These are phyloP conservation scores for Rhinoraja longicauda DNA, from an alignment of 2,797 vertebrate genomes.

Conservation along the genomic window DNA sequence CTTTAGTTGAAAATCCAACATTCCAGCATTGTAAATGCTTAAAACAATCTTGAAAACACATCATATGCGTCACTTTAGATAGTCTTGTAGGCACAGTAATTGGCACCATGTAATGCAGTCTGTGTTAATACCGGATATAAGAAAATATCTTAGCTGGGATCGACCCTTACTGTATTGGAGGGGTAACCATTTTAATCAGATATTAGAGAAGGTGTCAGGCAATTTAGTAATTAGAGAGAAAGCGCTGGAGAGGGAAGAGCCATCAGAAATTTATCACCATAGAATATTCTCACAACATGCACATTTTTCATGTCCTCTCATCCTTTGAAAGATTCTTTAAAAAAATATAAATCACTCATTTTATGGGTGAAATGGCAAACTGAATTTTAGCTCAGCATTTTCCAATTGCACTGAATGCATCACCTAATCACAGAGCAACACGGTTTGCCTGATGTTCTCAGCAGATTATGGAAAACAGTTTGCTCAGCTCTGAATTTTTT, in stretches of 20 bases:
- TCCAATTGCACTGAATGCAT: not conserved
- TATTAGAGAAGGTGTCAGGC: not conserved
- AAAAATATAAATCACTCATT: constrained; percentile 8
- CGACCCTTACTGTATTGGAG: not conserved
- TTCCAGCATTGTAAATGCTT: not conserved
- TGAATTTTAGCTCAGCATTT: constrained; percentile 12
- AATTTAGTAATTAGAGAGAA: constrained; percentile 22
- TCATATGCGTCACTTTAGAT: not conserved
- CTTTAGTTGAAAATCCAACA: not conserved
- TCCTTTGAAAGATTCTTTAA: not conserved
- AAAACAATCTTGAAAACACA: not conserved
- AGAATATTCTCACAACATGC: constrained; percentile 5
- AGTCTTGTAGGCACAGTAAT: not conserved
- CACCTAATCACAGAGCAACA: not conserved
- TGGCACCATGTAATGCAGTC: not conserved
- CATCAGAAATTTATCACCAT: not conserved
- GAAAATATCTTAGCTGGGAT: not conserved
- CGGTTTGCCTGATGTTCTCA: not conserved
- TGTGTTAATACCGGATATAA: not conserved
- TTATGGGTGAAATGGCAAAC: not conserved
- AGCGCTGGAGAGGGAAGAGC: not conserved
- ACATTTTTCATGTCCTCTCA: constrained; percentile 24
- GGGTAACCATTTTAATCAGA: not conserved
- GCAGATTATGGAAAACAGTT: not conserved
- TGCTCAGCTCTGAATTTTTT: not conserved